phyloP scores from a whole-genome alignment of 2,888 invertebrate species.

The Anticlea derivata region DNA sequence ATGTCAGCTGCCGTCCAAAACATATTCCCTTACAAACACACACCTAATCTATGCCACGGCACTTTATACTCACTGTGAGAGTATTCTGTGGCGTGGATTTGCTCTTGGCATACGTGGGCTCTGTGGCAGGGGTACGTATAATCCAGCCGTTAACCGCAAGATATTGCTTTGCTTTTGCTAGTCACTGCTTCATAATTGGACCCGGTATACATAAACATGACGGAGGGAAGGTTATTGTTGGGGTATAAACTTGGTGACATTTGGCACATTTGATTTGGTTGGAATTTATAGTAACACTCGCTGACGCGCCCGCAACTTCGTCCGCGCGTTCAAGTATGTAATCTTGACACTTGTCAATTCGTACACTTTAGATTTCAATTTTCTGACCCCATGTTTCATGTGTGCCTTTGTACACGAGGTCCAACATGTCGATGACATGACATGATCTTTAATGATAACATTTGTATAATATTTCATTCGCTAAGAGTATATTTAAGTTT shows the following conservation, averaged over 20 bases:
- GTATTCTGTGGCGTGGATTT: conserved; percentile 7
- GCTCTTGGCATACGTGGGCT: not conserved
- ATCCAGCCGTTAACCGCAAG: conserved; percentile 41
- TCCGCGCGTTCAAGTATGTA: too few species aligned
- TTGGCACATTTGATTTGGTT: conserved; percentile 21
- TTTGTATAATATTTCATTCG: too few species aligned
- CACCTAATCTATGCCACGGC: conserved; percentile 2
- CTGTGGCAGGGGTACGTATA: conserved; percentile 30
- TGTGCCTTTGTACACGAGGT: too few species aligned
- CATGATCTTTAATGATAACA: too few species aligned
- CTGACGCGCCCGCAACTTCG: too few species aligned
- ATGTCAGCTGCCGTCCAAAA: conserved; percentile 14
- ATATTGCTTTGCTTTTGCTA: conserved; percentile 39
- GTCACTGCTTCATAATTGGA: conserved; percentile 42
- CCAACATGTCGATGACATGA: too few species aligned
- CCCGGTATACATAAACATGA: conserved; percentile 37
- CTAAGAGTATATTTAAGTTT: too few species aligned
- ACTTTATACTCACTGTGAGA: not conserved
- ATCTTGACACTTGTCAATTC: too few species aligned
- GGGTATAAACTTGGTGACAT: conserved; percentile 29
- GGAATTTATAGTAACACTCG: conserved; percentile 5
- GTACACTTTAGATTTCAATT: too few species aligned
- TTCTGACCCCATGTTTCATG: too few species aligned
- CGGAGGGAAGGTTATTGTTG: conserved; percentile 34
- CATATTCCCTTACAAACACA: conserved; percentile 6